A percentile compares a stretch with the other conserved stretches of the same genome.
These are phyloP conservation scores for Serripes groenlandicus DNA, from an alignment of 2,888 invertebrate species.

Conservation along the genomic window DNA sequence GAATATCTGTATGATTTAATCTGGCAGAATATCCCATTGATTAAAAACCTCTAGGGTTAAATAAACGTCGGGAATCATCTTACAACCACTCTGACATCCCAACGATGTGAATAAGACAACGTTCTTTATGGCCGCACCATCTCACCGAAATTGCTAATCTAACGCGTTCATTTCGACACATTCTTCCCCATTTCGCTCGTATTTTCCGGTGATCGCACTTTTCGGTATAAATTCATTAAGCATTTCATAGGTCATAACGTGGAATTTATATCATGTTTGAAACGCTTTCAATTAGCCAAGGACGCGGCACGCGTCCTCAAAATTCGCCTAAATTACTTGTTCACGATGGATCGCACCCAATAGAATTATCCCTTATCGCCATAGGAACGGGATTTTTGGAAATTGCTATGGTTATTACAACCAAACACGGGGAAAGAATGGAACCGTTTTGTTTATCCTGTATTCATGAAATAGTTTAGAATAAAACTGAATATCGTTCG, in stretches of 20 bases:
- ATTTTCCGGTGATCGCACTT: constrained; percentile 41
- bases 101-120: constrained; percentile 64
- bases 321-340: constrained; percentile 64
- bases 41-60: constrained; percentile 68
- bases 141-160: constrained; percentile 55
- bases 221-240: constrained; percentile 67
- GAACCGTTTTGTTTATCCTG: too few relatives aligned
- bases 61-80: constrained; percentile 65
- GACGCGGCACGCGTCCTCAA: constrained; percentile 44
- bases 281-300: constrained; percentile 61
- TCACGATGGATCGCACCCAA: constrained; percentile 60
- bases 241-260: constrained; percentile 70
- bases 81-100: constrained; percentile 45
- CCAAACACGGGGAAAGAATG: too few relatives aligned
- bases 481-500: too few relatives aligned
- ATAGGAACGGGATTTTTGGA: too few relatives aligned
- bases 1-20: constrained; percentile 56
- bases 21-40: constrained; percentile 57
- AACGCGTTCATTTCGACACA: constrained; percentile 57
- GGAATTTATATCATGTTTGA: constrained; percentile 69
- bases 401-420: too few relatives aligned
- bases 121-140: constrained; percentile 57
- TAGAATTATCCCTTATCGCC: neutral
- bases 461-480: too few relatives aligned
- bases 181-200: constrained; percentile 59